phyloP scores from a whole-genome alignment of 1,140 invertebrate genomes.

The Daktulosphaira vitifoliae region DNA sequence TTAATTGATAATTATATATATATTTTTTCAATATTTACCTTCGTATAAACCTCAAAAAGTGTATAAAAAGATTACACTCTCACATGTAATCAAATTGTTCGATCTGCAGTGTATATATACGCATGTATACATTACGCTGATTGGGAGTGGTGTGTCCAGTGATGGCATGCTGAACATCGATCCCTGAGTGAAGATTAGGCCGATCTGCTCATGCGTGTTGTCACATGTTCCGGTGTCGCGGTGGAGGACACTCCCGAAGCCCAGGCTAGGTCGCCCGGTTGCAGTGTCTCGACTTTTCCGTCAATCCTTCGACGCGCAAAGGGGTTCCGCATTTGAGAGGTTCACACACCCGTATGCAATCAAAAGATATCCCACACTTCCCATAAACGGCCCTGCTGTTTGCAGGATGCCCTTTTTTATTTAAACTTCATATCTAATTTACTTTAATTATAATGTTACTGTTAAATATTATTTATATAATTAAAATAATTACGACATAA shows the following conservation, averaged over 20 bases:
- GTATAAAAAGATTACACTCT: neutral
- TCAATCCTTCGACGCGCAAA: slow-evolving; percentile 28
- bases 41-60: too few species aligned
- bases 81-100: neutral
- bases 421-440: neutral
- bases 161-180: slow-evolving; percentile 34
- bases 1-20: too few species aligned
- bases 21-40: too few species aligned
- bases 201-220: slow-evolving; percentile 33
- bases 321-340: slow-evolving; percentile 31
- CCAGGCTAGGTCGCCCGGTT: slow-evolving; percentile 16
- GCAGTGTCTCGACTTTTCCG: slow-evolving; percentile 18
- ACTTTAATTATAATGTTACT: too few species aligned
- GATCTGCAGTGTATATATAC: neutral
- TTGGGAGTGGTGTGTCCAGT: slow-evolving; percentile 31
- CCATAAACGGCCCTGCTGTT: slow-evolving; percentile 30
- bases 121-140: accelerated
- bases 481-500: too few species aligned
- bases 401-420: slow-evolving; percentile 24
- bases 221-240: slow-evolving; percentile 33
- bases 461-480: too few species aligned
- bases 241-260: slow-evolving; percentile 31
- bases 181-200: slow-evolving; percentile 33
- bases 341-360: slow-evolving; percentile 30
- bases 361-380: slow-evolving; percentile 26